phyloP scores from a whole-genome alignment of 1,140 invertebrate genomes.

The Drosophila setifemur region DNA sequence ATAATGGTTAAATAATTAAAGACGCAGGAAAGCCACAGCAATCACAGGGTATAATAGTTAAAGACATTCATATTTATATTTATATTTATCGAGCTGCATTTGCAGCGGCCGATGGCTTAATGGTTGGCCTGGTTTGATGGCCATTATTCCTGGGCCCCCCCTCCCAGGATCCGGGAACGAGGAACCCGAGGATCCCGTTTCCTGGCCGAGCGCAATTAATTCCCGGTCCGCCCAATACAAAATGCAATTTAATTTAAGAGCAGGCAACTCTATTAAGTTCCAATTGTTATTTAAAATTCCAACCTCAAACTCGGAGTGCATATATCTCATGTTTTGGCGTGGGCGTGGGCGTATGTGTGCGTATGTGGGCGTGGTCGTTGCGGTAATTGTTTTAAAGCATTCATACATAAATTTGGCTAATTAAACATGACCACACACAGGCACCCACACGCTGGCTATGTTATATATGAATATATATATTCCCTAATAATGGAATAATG shows the following conservation, averaged over 20 bases:
- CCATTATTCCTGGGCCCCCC: slow-evolving; percentile 20
- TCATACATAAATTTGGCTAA: slow-evolving; percentile 72
- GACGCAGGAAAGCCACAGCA: slow-evolving; percentile 35
- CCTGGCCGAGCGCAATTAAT: slow-evolving; percentile 7
- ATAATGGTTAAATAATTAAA: slow-evolving; percentile 62
- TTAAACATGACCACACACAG: slow-evolving; percentile 59
- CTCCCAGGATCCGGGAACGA: not conserved
- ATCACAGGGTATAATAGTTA: slow-evolving; percentile 49
- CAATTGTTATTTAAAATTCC: slow-evolving; percentile 35
- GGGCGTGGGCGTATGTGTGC: not conserved
- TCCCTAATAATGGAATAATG: slow-evolving; percentile 63
- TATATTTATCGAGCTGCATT: slow-evolving; percentile 45
- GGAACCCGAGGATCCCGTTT: not conserved
- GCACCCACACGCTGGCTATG: slow-evolving; percentile 12
- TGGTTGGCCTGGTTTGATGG: slow-evolving; percentile 37
- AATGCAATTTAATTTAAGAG: slow-evolving; percentile 36
- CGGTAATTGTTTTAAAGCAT: slow-evolving; percentile 73
- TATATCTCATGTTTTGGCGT: slow-evolving; percentile 14
- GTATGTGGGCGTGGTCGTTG: slow-evolving; percentile 14
- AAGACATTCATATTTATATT: slow-evolving; percentile 69
- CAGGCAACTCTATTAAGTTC: slow-evolving; percentile 41
- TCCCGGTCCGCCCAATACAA: not conserved
- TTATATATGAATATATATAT: slow-evolving; percentile 59
- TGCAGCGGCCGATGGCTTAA: slow-evolving; percentile 7
- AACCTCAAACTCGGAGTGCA: slow-evolving; percentile 3